Evolutionary conservation across 1,140 invertebrate species (phyloP), one percentile per base, ranked within the genome.

Genomic region (Battus philenor): DNA sequence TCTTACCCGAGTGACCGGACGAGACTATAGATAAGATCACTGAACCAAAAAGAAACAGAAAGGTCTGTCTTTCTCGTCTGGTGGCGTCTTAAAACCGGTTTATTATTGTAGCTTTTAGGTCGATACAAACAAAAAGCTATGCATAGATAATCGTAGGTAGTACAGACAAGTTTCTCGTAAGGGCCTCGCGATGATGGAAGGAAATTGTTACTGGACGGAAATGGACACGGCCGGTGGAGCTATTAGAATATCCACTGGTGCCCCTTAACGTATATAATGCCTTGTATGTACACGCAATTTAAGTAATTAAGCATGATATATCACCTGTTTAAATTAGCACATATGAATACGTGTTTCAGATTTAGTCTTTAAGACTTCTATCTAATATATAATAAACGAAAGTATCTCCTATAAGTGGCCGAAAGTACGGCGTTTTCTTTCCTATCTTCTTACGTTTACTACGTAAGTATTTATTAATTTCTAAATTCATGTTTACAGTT

Each of bases 21-120:
- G 56, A 69, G 59, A 62, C 61, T 60, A 57, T 55, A 68, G 62
- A 79, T 75, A 68, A 68, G 74, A 83, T 77, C 76, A 76, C 51
- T 80, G 74, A 79, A 83, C 76, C 67, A 71, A 80, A 75, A 79
- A 79, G 75, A 72, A 73, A 83, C 76, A 83, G 68, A 75, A 72
- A 71, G 51, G 50, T 71, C 65, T 68, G 64, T 74, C 76, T 65
- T 63, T 71, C 63, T 69, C 71, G 62, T 68, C 68, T 68, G 70
- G 66, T 64, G 58, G 54, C 46, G 64, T 55, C 52, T 45, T 43
- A 45, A 55, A 78, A 82, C 78, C 72, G 72, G 79, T 74, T 82
- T 70, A 29, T 38, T 65, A 64, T 76, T 69, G 70, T 75, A 68
- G 62, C 63, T 75, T 80, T 71, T 64, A 68, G 73, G 59, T 72